Evolutionary conservation across 2,888 invertebrate genomes (phyloP).

Genomic region (Drosophila nr. perissopoda): DNA sequence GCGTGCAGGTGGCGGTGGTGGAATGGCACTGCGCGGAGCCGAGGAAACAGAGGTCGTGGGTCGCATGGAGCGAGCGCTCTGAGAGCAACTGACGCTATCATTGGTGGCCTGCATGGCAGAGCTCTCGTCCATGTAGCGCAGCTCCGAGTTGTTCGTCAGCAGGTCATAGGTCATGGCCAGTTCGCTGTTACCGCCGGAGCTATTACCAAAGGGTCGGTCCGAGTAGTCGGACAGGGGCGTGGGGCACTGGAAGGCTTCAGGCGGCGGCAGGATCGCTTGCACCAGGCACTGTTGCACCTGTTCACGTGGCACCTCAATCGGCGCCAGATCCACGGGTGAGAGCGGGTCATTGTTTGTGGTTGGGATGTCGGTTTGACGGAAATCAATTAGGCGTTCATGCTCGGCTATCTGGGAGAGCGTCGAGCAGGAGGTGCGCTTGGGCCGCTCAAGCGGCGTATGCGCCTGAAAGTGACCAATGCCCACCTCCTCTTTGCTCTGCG

Average conservation of each 20-base stretch:
- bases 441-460: conserved; percentile 88
- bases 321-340: conserved; percentile 83
- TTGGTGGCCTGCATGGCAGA: conserved; percentile 91
- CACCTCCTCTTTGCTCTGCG: conserved; percentile 83
- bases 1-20: conserved; percentile 81
- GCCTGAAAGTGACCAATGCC: conserved; percentile 86
- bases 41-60: conserved; percentile 38
- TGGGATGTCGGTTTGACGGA: conserved; percentile 39
- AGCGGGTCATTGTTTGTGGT: conserved; percentile 67
- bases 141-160: conserved; percentile 93
- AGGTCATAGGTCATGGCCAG: conserved; percentile 90
- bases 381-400: conserved; percentile 74
- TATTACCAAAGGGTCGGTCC: conserved; percentile 87
- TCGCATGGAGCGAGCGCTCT: conserved; percentile 43
- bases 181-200: conserved; percentile 86
- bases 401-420: conserved; percentile 81
- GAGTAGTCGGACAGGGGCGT: conserved; percentile 88
- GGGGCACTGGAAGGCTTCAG: conserved; percentile 90
- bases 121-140: conserved; percentile 96
- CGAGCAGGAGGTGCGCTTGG: conserved; percentile 85
- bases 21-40: conserved; percentile 58
- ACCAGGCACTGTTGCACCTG: conserved; percentile 85
- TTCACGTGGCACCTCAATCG: conserved; percentile 82
- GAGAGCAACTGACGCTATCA: conserved; percentile 87
- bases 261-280: conserved; percentile 91